These are phyloP conservation scores for Haemorhous mexicanus DNA, from an alignment of 2,113 vertebrate species.

Conservation along the genomic window DNA sequence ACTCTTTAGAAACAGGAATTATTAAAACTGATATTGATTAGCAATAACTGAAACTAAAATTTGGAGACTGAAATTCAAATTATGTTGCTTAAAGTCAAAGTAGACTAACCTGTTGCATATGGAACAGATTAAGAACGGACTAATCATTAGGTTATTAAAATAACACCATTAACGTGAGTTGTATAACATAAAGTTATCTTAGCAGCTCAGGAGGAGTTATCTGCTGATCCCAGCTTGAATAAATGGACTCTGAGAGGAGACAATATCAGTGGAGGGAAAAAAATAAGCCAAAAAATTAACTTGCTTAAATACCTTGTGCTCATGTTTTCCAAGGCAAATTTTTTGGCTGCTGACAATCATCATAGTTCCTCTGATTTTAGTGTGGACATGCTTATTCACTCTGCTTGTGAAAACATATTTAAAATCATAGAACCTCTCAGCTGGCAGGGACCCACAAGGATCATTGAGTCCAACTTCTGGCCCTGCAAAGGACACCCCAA, in stretches of 20 bases:
- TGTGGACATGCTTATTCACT: neutral
- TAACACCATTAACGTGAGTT: neutral
- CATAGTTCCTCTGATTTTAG: neutral
- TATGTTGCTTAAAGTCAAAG: neutral
- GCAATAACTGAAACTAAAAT: neutral
- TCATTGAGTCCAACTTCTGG: too few relatives aligned
- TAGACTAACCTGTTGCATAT: constrained; percentile 3
- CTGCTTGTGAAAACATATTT: neutral
- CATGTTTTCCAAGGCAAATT: neutral
- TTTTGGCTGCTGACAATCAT: neutral
- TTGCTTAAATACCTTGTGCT: neutral
- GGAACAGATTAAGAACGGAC: constrained; percentile 40
- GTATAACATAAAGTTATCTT: constrained; percentile 1
- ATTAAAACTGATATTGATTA: neutral
- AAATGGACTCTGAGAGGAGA: neutral
- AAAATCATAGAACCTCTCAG: neutral
- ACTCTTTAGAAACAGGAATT: neutral
- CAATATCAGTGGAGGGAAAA: neutral
- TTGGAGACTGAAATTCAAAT: neutral
- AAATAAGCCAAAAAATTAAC: neutral
- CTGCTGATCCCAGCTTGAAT: neutral
- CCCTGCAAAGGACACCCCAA: neutral
- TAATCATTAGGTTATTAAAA: constrained; percentile 41
- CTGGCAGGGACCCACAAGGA: neutral
- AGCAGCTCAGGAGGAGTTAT: constrained; percentile 8